phyloP scores from a whole-genome alignment of 2,888 invertebrate species.

The Tipula unca region DNA sequence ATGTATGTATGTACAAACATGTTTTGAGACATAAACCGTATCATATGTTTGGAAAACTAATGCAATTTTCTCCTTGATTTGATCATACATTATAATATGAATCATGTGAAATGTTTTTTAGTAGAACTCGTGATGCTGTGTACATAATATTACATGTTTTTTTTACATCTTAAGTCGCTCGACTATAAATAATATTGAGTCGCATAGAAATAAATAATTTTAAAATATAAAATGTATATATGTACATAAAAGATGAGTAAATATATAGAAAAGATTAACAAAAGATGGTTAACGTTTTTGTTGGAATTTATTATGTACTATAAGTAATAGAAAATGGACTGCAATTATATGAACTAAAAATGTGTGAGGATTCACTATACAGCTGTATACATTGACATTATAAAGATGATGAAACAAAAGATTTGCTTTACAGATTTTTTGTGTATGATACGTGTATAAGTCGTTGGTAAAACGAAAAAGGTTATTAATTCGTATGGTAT shows the following conservation, averaged over 20 bases:
- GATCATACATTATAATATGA: background rate
- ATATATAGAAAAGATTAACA: background rate
- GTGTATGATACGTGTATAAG: background rate
- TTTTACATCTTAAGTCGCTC: background rate
- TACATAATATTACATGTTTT: background rate
- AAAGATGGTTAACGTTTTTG: background rate
- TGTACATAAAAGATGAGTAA: background rate
- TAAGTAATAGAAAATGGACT: background rate
- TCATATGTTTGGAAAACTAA: background rate
- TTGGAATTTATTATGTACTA: background rate
- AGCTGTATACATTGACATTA: background rate
- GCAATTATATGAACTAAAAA: background rate
- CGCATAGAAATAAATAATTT: background rate
- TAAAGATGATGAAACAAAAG: background rate
- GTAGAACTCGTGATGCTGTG: background rate
- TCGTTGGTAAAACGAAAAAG: background rate
- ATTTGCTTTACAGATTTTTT: background rate
- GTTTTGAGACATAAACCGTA: background rate
- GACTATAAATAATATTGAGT: background rate
- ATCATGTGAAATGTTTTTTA: background rate
- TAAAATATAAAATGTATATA: background rate
- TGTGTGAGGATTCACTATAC: too few relatives aligned
- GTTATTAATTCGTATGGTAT: background rate
- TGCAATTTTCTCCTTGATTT: background rate
- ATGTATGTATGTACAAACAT: too few relatives aligned